Conservation (phyloP, 2,113 vertebrate species). For the Archocentrus centrarchus region DNA sequence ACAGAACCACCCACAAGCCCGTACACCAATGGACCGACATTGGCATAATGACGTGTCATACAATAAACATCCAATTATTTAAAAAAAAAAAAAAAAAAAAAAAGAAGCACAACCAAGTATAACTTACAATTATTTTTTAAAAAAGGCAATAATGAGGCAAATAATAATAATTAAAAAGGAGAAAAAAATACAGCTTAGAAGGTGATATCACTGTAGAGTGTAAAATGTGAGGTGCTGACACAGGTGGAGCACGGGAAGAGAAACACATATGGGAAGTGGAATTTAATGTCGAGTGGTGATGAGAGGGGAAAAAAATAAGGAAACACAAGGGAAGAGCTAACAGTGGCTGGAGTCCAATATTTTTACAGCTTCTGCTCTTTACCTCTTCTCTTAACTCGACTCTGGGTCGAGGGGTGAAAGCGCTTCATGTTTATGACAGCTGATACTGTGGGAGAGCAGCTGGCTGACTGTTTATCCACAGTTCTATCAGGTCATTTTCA, state of each 20-base stretch:
- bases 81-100: conserved; percentile 15
- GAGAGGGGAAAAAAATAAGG: background rate
- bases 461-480: conserved; percentile 47
- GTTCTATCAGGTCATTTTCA: conserved; percentile 14
- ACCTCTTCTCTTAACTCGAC: conserved; percentile 1
- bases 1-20: conserved; percentile 59
- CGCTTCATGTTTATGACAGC: background rate
- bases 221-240: conserved; percentile 21
- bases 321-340: conserved; percentile 21
- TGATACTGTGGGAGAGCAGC: conserved; percentile 33
- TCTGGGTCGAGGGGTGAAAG: background rate
- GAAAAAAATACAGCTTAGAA: conserved; percentile 28
- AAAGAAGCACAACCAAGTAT: conserved; percentile 43
- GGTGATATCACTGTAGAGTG: background rate
- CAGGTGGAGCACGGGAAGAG: conserved; percentile 8
- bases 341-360: conserved; percentile 23
- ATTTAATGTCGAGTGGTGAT: background rate
- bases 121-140: conserved; percentile 61
- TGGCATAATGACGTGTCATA: conserved; percentile 39
- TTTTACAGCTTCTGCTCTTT: background rate
- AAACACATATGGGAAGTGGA: conserved; percentile 32
- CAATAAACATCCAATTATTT: conserved; percentile 52
- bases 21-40: conserved; percentile 44
- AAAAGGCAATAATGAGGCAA: conserved; percentile 41
- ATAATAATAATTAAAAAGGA: conserved; percentile 26